Base-by-base conservation (phyloP, 2,797 vertebrate species). In the Synanceia verrucosa region DNA sequence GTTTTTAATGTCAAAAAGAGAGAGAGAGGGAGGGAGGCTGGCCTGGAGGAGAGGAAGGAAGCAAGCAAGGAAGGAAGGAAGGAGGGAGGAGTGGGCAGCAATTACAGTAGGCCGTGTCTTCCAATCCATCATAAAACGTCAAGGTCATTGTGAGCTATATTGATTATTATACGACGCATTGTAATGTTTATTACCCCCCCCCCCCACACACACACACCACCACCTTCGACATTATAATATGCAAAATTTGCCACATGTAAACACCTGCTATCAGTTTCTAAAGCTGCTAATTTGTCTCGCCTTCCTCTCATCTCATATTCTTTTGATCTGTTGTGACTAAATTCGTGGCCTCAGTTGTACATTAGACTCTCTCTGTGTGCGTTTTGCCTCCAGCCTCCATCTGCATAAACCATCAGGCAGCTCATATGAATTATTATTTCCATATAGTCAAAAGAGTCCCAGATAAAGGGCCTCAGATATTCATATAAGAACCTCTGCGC, bases 1-100 rank as follows among this genome's bases (percentile, higher is more conserved):
- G 67, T 95, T 94, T 96, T 95, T 94, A 94, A 94, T 94, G 92
- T 86, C 82, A 83, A 71, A 82, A 70, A 62, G 9, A 37, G 18
- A 37, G 47, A 28, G 24, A 23, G 24, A 12, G 6, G 33, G 31
- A 36, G 72, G 9, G 52, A 26, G 68, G 51, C 58, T 48, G 68
- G 52, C 72, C 81, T 67, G 77, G 70, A 57, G 64, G 71, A 83
- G 78, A 39, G 79, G 83, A 82, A 73, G 78, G 86, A 57, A 68
- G n/a, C n/a, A n/a, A n/a, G n/a, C n/a, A n/a, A 66, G 70, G 63
- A 69, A 70, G 77, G 67, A 58, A 23, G 48, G 34, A 52, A 26
- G 51, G 48, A 37, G 59, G 65, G 64, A 53, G 72, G 83, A 63
- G 67, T 31, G 84, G 84, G 87, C 83, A 62, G 88, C 87, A 94